Evolutionary conservation across 1,140 invertebrate genomes (phyloP).

Genomic region (Zophobas morio): DNA sequence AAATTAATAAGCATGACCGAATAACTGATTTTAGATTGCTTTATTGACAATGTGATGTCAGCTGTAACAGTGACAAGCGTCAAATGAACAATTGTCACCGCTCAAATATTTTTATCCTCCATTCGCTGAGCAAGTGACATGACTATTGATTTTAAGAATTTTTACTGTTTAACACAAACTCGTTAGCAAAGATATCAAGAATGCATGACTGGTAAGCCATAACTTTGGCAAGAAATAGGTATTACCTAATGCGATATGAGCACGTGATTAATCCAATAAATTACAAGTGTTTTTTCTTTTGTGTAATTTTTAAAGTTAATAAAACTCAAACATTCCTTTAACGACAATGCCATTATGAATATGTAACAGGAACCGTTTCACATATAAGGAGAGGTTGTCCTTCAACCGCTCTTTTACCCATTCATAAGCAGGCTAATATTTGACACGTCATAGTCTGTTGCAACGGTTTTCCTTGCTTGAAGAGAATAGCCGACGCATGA

Average conservation of each 20-base stretch:
- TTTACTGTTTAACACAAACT: background rate
- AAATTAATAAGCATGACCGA: no score
- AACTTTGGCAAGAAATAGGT: background rate
- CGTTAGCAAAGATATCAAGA: background rate
- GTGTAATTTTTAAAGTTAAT: background rate
- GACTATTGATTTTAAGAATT: conserved; percentile 15
- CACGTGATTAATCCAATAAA: conserved; percentile 8
- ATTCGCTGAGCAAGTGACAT: background rate
- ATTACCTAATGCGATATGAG: background rate
- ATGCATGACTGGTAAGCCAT: conserved; percentile 17
- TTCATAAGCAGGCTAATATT: conserved; percentile 49
- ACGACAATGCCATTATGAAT: conserved; percentile 38
- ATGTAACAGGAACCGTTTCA: conserved; percentile 50
- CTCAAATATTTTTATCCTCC: background rate
- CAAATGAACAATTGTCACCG: background rate
- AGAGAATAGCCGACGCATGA: conserved; percentile 25
- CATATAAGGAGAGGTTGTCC: conserved; percentile 48
- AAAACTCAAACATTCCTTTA: conserved; percentile 16
- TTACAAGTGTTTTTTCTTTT: background rate
- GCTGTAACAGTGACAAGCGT: background rate
- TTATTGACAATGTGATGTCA: background rate
- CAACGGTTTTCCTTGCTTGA: conserved; percentile 37
- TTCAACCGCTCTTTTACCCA: conserved; percentile 49
- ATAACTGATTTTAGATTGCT: no score
- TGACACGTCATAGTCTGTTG: conserved; percentile 49